Percentiles rank a stretch among this genome's conserved stretches.
Evolutionary conservation across 2,888 invertebrate genomes (phyloP).

Genomic region (Parelbella ahira): DNA sequence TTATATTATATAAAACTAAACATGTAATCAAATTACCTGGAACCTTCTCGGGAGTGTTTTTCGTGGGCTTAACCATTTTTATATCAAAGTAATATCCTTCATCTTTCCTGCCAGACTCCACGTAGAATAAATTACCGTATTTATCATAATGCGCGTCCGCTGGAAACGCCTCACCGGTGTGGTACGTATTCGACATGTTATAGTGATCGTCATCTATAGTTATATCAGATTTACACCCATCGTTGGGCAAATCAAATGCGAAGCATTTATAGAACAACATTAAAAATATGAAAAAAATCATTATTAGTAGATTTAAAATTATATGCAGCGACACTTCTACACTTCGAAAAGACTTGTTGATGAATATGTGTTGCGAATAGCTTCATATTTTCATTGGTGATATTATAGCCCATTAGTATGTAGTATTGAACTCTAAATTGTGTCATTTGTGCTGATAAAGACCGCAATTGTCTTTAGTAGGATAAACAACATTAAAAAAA

Average conservation of each 20-base stretch:
- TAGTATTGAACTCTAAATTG: slow-evolving; percentile 12
- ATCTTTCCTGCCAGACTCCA: slow-evolving; percentile 45
- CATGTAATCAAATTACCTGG: slow-evolving; percentile 49
- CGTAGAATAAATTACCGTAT: slow-evolving; percentile 60
- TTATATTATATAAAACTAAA: too few species aligned
- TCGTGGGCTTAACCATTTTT: slow-evolving; percentile 46
- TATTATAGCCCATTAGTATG: slow-evolving; percentile 2
- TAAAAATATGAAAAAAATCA: slow-evolving; percentile 38
- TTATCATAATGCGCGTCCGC: slow-evolving; percentile 60
- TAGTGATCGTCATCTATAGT: slow-evolving; percentile 53
- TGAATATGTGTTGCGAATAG: neutral
- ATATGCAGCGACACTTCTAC: slow-evolving; percentile 3
- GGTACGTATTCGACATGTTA: slow-evolving; percentile 44
- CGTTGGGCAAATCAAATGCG: slow-evolving; percentile 54
- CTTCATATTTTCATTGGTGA: neutral
- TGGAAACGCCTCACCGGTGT: slow-evolving; percentile 48
- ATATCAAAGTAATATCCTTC: slow-evolving; percentile 53
- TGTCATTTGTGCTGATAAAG: too few species aligned
- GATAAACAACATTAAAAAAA: too few species aligned
- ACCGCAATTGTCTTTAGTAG: too few species aligned
- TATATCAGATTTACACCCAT: slow-evolving; percentile 46
- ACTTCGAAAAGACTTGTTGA: slow-evolving; percentile 1
- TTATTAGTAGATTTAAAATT: too few species aligned
- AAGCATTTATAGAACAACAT: slow-evolving; percentile 36
- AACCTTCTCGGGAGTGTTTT: slow-evolving; percentile 42